Conservation (phyloP, 1,140 invertebrate species). For the Brachionus plicatilis region DNA sequence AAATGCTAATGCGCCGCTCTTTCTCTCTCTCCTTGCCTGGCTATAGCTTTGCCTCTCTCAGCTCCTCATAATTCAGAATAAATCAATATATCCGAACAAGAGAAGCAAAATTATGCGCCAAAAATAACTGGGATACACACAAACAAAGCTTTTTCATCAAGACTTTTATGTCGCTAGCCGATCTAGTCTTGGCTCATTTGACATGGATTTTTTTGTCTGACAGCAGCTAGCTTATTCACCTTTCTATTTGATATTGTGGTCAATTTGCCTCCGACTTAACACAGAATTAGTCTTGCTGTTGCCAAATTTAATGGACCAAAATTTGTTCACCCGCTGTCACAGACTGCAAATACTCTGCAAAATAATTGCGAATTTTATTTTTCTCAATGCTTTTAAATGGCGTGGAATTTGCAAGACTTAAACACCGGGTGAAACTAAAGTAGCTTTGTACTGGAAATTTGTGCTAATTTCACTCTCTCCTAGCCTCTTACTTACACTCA, state of each 20-base stretch:
- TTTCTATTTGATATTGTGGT: not conserved
- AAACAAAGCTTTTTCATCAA: not conserved
- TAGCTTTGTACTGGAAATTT: too few species aligned
- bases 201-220: not conserved
- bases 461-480: too few species aligned
- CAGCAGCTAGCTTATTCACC: not conserved
- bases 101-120: not conserved
- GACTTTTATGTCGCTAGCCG: not conserved
- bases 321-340: too few species aligned
- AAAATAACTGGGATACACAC: not conserved
- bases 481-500: too few species aligned
- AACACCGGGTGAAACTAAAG: too few species aligned
- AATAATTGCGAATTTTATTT: too few species aligned
- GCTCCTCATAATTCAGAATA: conserved; percentile 1
- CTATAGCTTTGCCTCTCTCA: not conserved
- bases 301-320: too few species aligned
- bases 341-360: too few species aligned
- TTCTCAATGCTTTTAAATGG: too few species aligned
- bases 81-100: not conserved
- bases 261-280: not conserved
- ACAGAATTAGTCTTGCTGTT: not conserved
- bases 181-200: not conserved
- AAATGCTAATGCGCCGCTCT: not conserved
- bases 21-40: not conserved
- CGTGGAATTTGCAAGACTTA: too few species aligned